Evolutionary conservation across 2,797 vertebrate species (phyloP).

Genomic region (Sandelia bainsii): DNA sequence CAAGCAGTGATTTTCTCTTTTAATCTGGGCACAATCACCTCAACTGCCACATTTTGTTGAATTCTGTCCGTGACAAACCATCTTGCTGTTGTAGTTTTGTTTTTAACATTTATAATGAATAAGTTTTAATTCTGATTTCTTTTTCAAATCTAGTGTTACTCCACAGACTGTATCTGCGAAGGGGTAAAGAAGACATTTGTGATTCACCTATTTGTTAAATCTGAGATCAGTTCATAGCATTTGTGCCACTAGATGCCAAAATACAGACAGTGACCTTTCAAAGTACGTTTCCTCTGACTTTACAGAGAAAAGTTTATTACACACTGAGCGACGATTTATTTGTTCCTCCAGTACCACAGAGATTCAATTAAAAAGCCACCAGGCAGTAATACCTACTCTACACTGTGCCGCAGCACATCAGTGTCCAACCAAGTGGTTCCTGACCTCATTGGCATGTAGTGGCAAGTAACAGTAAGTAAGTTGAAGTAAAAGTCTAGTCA

Average conservation of each 20-base stretch:
- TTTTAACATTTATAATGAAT: not conserved
- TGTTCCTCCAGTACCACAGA: constrained; percentile 33
- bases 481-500: constrained; percentile 39
- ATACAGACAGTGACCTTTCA: constrained; percentile 50
- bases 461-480: no score
- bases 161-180: not conserved
- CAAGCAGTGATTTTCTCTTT: constrained; percentile 40
- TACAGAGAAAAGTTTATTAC: constrained; percentile 38
- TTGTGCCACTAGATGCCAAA: constrained; percentile 31
- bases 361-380: constrained; percentile 43
- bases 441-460: constrained; percentile 21
- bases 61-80: constrained; percentile 8
- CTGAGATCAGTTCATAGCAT: constrained; percentile 24
- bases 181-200: not conserved
- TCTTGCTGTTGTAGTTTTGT: constrained; percentile 8
- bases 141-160: no score
- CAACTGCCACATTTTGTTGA: constrained; percentile 37
- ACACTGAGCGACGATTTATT: constrained; percentile 34
- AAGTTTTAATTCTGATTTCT: constrained; percentile 8
- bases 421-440: constrained; percentile 19
- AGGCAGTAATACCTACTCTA: constrained; percentile 38
- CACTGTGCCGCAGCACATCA: constrained; percentile 43
- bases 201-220: constrained; percentile 3
- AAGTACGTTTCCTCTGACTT: constrained; percentile 29
- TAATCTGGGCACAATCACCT: constrained; percentile 33